Percentiles rank a stretch among this genome's conserved stretches.
phyloP scores from a whole-genome alignment of 1,140 invertebrate species.

The Drosophila pectinifera region DNA sequence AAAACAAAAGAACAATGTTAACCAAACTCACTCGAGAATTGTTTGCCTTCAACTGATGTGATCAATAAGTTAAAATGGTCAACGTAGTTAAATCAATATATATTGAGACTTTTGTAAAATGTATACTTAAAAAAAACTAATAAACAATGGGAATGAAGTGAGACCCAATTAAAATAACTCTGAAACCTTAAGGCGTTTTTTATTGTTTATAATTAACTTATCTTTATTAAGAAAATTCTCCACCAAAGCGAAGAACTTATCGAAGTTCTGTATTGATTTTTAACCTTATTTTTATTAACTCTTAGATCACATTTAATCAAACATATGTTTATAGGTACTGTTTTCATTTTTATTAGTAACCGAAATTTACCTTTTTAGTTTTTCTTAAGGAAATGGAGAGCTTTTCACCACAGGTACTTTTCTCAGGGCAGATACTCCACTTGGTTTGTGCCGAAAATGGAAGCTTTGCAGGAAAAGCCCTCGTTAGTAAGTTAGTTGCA shows the following conservation, averaged over 20 bases:
- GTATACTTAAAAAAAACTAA: slow-evolving; percentile 60
- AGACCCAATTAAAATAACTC: slow-evolving; percentile 10
- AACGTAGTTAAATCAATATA: slow-evolving; percentile 64
- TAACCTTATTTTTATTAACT: too few relatives aligned
- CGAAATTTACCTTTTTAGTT: background rate
- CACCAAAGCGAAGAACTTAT: too few relatives aligned
- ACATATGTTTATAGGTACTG: too few relatives aligned
- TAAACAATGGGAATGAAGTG: slow-evolving; percentile 20
- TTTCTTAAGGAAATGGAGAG: background rate
- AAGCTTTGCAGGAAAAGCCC: background rate
- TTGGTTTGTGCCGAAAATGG: background rate
- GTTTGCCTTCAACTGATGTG: slow-evolving; percentile 69
- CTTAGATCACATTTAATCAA: too few relatives aligned
- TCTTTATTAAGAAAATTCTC: too few relatives aligned
- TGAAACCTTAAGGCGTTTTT: background rate
- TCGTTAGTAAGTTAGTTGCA: background rate
- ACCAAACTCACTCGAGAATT: slow-evolving; percentile 59
- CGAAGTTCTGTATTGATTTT: too few relatives aligned
- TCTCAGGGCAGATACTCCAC: background rate
- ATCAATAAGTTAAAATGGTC: slow-evolving; percentile 54
- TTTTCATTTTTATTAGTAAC: background rate
- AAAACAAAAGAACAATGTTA: slow-evolving; percentile 18
- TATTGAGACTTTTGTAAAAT: slow-evolving; percentile 60
- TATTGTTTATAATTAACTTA: background rate
- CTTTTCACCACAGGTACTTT: background rate